These are phyloP conservation scores for Acrossocheilus fasciatus DNA, from an alignment of 2,797 vertebrate genomes.

Conservation along the genomic window DNA sequence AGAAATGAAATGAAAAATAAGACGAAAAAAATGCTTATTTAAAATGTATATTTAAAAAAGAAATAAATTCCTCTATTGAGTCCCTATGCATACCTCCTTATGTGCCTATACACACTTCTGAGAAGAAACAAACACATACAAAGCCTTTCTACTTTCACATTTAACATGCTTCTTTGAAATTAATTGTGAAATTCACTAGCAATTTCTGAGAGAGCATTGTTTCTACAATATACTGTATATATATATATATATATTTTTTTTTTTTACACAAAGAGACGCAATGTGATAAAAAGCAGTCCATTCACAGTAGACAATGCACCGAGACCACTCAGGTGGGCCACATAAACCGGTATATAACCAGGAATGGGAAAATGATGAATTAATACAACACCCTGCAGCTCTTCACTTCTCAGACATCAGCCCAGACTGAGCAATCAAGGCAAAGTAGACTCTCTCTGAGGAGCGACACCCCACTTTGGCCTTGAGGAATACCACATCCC, in stretches of 20 bases:
- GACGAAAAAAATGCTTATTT: not conserved
- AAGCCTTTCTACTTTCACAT: not conserved
- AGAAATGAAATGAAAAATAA: not conserved
- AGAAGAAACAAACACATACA: not conserved
- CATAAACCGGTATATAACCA: not conserved
- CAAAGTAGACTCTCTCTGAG: slow-evolving; percentile 3
- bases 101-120: not conserved
- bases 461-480: slow-evolving; percentile 26
- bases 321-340: not conserved
- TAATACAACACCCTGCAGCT: slow-evolving; percentile 38
- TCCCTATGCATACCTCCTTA: not conserved
- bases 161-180: not conserved
- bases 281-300: not conserved
- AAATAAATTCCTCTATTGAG: not conserved
- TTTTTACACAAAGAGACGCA: not conserved
- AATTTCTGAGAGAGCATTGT: not conserved
- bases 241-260: not conserved
- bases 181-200: not conserved
- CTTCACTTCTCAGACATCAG: slow-evolving; percentile 28
- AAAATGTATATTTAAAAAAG: not conserved
- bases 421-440: slow-evolving; percentile 28
- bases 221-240: not conserved
- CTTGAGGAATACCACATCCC: slow-evolving; percentile 30
- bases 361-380: slow-evolving; percentile 14
- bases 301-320: not conserved